Evolutionary conservation across 2,888 invertebrate species (phyloP).

Genomic region (Volucella bombylans): DNA sequence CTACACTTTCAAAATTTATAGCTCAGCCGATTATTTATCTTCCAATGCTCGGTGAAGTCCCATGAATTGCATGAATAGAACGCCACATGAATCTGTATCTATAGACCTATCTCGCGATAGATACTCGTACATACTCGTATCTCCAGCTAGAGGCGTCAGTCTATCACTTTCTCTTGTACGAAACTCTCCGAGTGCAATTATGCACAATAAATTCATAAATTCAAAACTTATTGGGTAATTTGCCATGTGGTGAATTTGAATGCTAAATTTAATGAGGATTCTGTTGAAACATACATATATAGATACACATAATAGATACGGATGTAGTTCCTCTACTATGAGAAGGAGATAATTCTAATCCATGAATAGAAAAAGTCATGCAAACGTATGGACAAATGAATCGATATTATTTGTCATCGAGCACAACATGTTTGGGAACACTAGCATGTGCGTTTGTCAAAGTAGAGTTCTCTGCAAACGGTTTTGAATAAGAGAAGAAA

Average conservation of each 20-base stretch:
- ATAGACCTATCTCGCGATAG: not conserved
- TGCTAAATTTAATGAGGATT: conserved; percentile 54
- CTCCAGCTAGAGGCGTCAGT: not conserved
- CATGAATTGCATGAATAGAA: conserved; percentile 41
- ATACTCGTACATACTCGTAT: not conserved
- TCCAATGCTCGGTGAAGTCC: conserved; percentile 22
- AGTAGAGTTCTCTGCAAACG: no score
- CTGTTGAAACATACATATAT: conserved; percentile 5
- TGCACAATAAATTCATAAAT: conserved; percentile 32
- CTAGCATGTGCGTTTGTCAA: no score
- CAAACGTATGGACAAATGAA: no score
- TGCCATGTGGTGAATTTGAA: conserved; percentile 57
- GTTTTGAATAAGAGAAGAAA: no score
- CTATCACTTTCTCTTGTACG: not conserved
- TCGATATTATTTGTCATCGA: no score
- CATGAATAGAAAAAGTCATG: no score
- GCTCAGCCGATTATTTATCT: conserved; percentile 50
- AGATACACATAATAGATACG: no score
- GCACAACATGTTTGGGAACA: no score
- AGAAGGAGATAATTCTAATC: no score
- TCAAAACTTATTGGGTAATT: conserved; percentile 54
- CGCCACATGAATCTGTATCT: conserved; percentile 49
- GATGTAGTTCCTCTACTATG: no score
- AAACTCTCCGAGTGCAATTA: not conserved
- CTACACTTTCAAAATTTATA: conserved; percentile 34